phyloP scores from a whole-genome alignment of 1,140 invertebrate genomes.

The Homalodisca vitripennis region DNA sequence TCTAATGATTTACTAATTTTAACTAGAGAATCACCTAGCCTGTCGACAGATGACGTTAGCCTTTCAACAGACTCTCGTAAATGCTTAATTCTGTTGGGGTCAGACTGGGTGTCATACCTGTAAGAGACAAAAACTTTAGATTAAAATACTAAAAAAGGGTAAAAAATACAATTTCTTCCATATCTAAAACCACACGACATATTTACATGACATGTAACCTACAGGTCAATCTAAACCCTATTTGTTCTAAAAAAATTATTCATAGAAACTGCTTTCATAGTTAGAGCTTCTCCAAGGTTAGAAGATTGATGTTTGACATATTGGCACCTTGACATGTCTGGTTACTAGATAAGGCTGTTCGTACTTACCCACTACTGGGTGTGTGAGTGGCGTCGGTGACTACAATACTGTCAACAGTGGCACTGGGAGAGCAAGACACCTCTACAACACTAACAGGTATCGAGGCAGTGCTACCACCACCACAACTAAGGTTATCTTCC shows the following conservation, averaged over 20 bases:
- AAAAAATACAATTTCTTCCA: too few species aligned
- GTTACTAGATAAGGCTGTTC: background rate
- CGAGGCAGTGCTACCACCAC: background rate
- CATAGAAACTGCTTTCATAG: background rate
- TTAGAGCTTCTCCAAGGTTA: background rate
- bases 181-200: background rate
- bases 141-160: background rate
- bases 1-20: conserved; percentile 7
- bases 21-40: background rate
- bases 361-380: conserved; percentile 2
- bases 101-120: conserved; percentile 3
- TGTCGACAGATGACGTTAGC: conserved; percentile 3
- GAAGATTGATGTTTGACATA: background rate
- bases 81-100: background rate
- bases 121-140: background rate
- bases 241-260: background rate
- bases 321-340: background rate
- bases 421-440: conserved; percentile 8
- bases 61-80: background rate
- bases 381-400: conserved; percentile 7
- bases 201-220: background rate
- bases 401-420: conserved; percentile 1
- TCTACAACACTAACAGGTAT: conserved; percentile 2
- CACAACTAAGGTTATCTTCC: background rate
- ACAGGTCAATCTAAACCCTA: background rate